Percentiles rank a stretch among this genome's conserved stretches.
Evolutionary conservation across 92 coral and sea anemone genomes (phyloP).

Genomic region (Nematostella vectensis): DNA sequence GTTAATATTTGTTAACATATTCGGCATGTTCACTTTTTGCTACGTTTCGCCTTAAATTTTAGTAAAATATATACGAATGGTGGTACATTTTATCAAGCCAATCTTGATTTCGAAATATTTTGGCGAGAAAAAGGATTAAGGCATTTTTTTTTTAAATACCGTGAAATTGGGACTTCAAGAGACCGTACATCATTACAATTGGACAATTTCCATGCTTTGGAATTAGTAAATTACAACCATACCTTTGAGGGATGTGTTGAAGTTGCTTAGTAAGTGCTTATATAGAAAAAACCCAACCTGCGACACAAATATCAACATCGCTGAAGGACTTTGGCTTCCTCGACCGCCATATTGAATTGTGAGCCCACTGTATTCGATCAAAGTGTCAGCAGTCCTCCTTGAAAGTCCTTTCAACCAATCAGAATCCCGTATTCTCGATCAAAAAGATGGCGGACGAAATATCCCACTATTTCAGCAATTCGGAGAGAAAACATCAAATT

Average conservation of each 20-base stretch:
- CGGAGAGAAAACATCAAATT: neutral
- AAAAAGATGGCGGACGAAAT: slow-evolving; percentile 3
- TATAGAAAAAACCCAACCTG: neutral
- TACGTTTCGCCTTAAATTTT: neutral
- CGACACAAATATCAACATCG: neutral
- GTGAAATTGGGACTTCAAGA: too few species aligned
- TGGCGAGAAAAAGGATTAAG: too few species aligned
- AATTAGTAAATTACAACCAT: too few species aligned
- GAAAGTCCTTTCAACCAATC: neutral
- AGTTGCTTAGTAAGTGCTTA: neutral
- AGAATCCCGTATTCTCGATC: neutral
- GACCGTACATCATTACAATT: too few species aligned
- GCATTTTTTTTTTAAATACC: too few species aligned
- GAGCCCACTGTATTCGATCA: neutral
- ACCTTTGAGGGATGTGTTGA: neutral
- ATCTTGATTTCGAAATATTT: too few species aligned
- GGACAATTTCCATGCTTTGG: too few species aligned
- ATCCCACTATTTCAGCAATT: neutral
- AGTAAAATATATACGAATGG: neutral
- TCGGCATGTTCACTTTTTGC: neutral
- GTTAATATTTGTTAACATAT: neutral
- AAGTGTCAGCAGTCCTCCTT: neutral
- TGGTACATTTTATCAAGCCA: too few species aligned
- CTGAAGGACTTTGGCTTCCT: neutral
- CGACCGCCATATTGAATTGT: neutral